Evolutionary conservation across 1,140 invertebrate species (phyloP).

Genomic region (Drosophila oshimai): DNA sequence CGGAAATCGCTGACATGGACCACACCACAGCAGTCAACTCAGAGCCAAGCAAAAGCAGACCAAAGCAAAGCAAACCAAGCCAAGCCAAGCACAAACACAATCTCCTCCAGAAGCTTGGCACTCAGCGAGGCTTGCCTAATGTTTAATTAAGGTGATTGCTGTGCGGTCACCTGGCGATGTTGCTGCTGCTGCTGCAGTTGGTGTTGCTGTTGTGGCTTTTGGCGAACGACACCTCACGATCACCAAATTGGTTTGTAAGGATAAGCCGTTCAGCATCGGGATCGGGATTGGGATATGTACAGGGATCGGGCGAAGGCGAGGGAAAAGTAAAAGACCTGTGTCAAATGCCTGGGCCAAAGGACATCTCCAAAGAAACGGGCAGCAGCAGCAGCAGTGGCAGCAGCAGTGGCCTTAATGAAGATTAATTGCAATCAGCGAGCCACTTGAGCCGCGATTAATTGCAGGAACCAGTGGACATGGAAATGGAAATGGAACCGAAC

Average conservation of each 20-base stretch:
- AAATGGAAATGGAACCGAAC: slow-evolving; percentile 71
- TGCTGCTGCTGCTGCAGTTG: slow-evolving; percentile 19
- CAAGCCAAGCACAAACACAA: slow-evolving; percentile 39
- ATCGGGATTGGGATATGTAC: slow-evolving; percentile 1
- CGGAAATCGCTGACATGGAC: slow-evolving; percentile 80
- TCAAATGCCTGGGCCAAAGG: slow-evolving; percentile 48
- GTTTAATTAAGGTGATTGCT: slow-evolving; percentile 81
- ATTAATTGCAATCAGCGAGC: slow-evolving; percentile 82
- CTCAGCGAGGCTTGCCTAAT: slow-evolving; percentile 76
- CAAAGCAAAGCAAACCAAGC: slow-evolving; percentile 4
- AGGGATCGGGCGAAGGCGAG: too few relatives aligned
- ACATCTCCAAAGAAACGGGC: slow-evolving; percentile 19
- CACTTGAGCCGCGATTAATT: slow-evolving; percentile 80
- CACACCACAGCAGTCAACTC: slow-evolving; percentile 54
- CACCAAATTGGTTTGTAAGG: slow-evolving; percentile 78
- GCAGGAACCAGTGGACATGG: slow-evolving; percentile 63
- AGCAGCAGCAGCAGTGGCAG: background rate
- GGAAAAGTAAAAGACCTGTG: slow-evolving; percentile 29
- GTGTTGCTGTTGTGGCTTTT: slow-evolving; percentile 21
- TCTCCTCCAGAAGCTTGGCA: slow-evolving; percentile 54
- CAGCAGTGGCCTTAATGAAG: slow-evolving; percentile 69
- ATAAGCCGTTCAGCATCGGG: slow-evolving; percentile 35
- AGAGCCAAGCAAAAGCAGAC: slow-evolving; percentile 1
- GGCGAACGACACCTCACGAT: slow-evolving; percentile 66
- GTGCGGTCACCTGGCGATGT: slow-evolving; percentile 69